Evolutionary conservation across 2,113 vertebrate species (phyloP).

Genomic region (Toxotes chatareus): DNA sequence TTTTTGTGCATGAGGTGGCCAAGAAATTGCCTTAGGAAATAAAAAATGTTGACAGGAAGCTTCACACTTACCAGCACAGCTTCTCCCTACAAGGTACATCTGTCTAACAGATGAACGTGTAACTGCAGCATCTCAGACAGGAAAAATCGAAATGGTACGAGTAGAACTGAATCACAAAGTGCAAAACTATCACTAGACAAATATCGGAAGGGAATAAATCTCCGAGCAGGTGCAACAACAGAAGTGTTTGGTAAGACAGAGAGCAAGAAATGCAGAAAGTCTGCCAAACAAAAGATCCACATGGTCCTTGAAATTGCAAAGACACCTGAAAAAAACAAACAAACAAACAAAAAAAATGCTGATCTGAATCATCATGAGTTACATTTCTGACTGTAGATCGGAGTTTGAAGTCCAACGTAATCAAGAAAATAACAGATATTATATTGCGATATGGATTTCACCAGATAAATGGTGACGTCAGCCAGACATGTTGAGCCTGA

Average conservation of each 20-base stretch:
- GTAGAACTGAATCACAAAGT: not conserved
- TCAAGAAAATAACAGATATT: too few species aligned
- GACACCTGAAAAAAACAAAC: too few species aligned
- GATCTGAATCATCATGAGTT: too few species aligned
- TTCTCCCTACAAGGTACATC: not conserved
- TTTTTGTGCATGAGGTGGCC: slow-evolving; percentile 14
- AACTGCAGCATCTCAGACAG: not conserved
- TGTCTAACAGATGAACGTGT: not conserved
- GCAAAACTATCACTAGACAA: not conserved
- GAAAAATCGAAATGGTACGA: not conserved
- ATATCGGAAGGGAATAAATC: not conserved
- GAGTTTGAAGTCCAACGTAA: too few species aligned
- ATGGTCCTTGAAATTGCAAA: not conserved
- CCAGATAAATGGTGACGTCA: not conserved
- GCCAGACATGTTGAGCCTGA: not conserved
- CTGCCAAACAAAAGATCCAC: not conserved
- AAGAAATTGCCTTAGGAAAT: slow-evolving; percentile 7
- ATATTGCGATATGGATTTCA: not conserved
- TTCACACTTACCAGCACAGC: not conserved
- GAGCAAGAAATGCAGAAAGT: too few species aligned
- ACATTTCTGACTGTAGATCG: not conserved
- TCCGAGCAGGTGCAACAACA: too few species aligned
- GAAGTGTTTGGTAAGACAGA: too few species aligned
- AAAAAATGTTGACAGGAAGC: not conserved
- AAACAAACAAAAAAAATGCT: too few species aligned